phyloP scores from a whole-genome alignment of 2,888 invertebrate species.

The Trichopria drosophilae region DNA sequence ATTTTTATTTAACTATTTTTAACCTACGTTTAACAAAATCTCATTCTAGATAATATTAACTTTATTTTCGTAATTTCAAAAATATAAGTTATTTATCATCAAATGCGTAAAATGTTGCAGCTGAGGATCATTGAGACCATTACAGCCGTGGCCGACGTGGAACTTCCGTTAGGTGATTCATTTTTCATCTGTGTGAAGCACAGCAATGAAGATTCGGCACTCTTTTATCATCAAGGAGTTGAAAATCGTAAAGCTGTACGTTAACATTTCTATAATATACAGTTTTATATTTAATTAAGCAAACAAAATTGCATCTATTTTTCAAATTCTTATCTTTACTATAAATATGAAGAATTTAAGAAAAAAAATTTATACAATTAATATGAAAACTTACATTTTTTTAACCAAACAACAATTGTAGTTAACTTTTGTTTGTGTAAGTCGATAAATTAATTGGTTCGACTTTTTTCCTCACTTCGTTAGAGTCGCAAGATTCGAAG shows the following conservation, averaged over 20 bases:
- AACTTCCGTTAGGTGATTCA: conserved; percentile 45
- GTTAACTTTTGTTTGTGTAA: not conserved
- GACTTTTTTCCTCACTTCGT: not conserved
- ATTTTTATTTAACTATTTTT: no score
- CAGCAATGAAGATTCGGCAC: conserved; percentile 23
- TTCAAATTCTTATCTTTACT: not conserved
- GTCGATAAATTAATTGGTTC: not conserved
- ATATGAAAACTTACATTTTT: not conserved
- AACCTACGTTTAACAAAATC: no score
- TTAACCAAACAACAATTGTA: not conserved
- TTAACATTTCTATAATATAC: conserved; percentile 10
- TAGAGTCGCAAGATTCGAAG: not conserved
- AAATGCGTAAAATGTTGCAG: conserved; percentile 38
- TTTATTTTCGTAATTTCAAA: no score
- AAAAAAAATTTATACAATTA: conserved; percentile 5
- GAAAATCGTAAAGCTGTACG: conserved; percentile 60
- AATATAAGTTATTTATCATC: no score
- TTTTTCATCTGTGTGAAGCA: conserved; percentile 60
- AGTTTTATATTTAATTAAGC: no score
- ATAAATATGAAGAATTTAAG: not conserved
- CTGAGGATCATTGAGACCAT: conserved; percentile 41
- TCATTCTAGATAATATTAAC: no score
- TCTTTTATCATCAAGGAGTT: conserved; percentile 66
- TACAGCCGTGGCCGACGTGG: conserved; percentile 47
- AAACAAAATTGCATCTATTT: no score